phyloP scores from a whole-genome alignment of 1,140 invertebrate species.

The Pollicipes pollicipes region DNA sequence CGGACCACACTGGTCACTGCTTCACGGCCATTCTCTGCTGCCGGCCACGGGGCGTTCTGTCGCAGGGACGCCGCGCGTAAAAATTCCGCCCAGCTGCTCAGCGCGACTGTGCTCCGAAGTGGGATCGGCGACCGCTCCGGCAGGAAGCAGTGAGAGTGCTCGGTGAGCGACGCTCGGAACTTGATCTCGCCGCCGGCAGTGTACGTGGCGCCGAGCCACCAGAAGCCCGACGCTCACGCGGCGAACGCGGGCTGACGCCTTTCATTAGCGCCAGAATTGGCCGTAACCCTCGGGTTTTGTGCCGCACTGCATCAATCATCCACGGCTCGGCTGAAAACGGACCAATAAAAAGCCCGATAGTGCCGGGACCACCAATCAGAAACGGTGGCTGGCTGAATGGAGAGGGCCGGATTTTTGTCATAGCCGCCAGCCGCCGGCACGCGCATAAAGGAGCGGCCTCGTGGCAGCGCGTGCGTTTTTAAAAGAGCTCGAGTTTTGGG shows the following conservation, averaged over 20 bases:
- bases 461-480: conserved; percentile 1
- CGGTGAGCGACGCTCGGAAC: too few species aligned
- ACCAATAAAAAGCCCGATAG: not conserved
- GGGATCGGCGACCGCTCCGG: too few species aligned
- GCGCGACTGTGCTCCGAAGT: too few species aligned
- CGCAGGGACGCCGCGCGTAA: not conserved
- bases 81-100: not conserved
- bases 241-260: not conserved
- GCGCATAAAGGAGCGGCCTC: not conserved
- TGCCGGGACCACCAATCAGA: not conserved
- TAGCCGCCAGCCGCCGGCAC: too few species aligned
- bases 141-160: too few species aligned
- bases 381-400: not conserved
- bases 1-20: too few species aligned
- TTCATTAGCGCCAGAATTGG: not conserved
- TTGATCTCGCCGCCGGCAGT: too few species aligned
- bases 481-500: conserved; percentile 1
- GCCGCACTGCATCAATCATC: not conserved
- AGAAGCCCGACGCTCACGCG: not conserved
- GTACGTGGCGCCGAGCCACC: not conserved
- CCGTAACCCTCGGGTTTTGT: not conserved
- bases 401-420: not conserved
- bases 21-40: not conserved
- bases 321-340: not conserved
- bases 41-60: not conserved